Percentiles rank a stretch among this genome's conserved stretches.
Evolutionary conservation across 2,113 vertebrate genomes (phyloP).

Genomic region (Misgurnus anguillicaudatus): DNA sequence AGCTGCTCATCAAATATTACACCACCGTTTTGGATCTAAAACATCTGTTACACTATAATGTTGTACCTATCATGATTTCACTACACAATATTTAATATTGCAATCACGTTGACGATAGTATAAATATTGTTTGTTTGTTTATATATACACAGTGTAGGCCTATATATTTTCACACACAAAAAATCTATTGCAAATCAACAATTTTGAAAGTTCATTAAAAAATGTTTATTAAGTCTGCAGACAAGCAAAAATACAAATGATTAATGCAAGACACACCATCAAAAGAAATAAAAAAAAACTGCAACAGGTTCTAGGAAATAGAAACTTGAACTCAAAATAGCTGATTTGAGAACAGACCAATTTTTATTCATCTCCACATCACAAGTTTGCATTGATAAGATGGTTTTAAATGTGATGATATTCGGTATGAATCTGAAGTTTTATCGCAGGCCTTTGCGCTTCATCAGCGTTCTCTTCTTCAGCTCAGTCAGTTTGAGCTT

Average conservation of each 20-base stretch:
- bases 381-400: not conserved
- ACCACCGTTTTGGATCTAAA: too few species aligned
- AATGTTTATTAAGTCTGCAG: not conserved
- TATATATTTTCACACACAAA: too few species aligned
- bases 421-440: not conserved
- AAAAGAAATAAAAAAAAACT: too few species aligned
- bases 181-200: not conserved
- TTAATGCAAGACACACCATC: not conserved
- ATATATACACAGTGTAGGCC: too few species aligned
- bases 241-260: not conserved
- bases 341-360: too few species aligned
- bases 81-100: not conserved
- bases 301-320: too few species aligned
- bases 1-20: too few species aligned
- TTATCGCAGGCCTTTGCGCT: slow-evolving; percentile 47
- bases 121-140: too few species aligned
- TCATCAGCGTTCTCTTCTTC: slow-evolving; percentile 47
- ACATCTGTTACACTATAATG: too few species aligned
- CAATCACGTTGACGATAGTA: not conserved
- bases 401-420: not conserved
- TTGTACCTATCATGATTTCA: too few species aligned
- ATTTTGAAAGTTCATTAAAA: not conserved
- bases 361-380: not conserved
- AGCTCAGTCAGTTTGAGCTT: slow-evolving; percentile 77
- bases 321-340: too few species aligned